phyloP scores from a whole-genome alignment of 1,140 invertebrate species.

The Himalopsyche phryganea region DNA sequence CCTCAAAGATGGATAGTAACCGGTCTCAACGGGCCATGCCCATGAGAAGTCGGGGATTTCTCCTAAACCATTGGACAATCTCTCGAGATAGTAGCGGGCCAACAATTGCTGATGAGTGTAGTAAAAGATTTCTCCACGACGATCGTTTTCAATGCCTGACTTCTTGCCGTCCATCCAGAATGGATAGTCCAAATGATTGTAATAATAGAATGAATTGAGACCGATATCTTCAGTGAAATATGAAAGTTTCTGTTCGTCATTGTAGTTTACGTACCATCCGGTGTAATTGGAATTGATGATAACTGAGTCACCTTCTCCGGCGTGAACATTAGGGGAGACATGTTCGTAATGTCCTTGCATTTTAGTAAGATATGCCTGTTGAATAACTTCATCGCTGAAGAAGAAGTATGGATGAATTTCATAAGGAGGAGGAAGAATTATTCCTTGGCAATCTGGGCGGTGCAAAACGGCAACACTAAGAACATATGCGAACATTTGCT shows the following conservation, averaged over 20 bases:
- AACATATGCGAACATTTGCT: slow-evolving; percentile 62
- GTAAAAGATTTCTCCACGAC: slow-evolving; percentile 63
- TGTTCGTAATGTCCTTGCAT: slow-evolving; percentile 48
- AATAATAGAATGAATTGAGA: slow-evolving; percentile 68
- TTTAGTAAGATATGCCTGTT: slow-evolving; percentile 57
- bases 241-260: slow-evolving; percentile 53
- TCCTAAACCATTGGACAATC: slow-evolving; percentile 60
- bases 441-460: slow-evolving; percentile 57
- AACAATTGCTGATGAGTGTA: slow-evolving; percentile 60
- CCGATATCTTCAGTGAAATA: slow-evolving; percentile 74
- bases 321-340: slow-evolving; percentile 42
- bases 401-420: slow-evolving; percentile 66
- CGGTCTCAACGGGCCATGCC: slow-evolving; percentile 54
- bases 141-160: slow-evolving; percentile 49
- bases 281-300: slow-evolving; percentile 55
- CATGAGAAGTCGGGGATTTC: slow-evolving; percentile 58
- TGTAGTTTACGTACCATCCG: slow-evolving; percentile 49
- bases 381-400: slow-evolving; percentile 58
- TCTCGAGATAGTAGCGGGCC: slow-evolving; percentile 65
- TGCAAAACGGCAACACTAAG: slow-evolving; percentile 59
- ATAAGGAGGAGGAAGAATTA: slow-evolving; percentile 62
- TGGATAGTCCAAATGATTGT: slow-evolving; percentile 61
- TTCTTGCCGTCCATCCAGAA: slow-evolving; percentile 55
- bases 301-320: slow-evolving; percentile 46
- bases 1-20: slow-evolving; percentile 62